These are phyloP conservation scores for Hydroisotoma schaefferi DNA, from an alignment of 2,888 invertebrate genomes.

Conservation along the genomic window DNA sequence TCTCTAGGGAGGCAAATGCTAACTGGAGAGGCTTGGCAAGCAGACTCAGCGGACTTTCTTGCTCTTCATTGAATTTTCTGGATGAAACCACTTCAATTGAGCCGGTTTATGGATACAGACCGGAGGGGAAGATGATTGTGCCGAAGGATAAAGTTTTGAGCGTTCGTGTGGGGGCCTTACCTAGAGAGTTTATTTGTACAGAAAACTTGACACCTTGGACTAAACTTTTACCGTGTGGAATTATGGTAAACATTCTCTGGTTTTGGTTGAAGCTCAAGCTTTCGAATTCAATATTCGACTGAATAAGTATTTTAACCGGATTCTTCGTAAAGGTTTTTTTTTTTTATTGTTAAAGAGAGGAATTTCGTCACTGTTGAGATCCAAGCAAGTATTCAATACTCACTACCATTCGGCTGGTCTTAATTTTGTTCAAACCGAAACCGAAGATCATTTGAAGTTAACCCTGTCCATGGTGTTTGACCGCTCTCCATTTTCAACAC, in stretches of 20 bases:
- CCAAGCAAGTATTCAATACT: constrained; percentile 85
- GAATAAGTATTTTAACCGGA: no score
- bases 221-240: constrained; percentile 91
- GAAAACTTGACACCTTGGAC: constrained; percentile 99
- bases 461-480: constrained; percentile 86
- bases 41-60: constrained; percentile 88
- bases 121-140: constrained; percentile 63
- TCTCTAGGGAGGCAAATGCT: constrained; percentile 64
- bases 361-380: constrained; percentile 80
- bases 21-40: constrained; percentile 87
- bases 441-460: constrained; percentile 75
- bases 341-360: constrained; percentile 61
- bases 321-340: constrained; percentile 2
- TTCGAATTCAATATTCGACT: no score
- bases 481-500: constrained; percentile 54
- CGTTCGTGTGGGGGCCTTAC: constrained; percentile 81
- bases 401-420: constrained; percentile 88
- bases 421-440: constrained; percentile 71
- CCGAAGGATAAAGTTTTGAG: constrained; percentile 51
- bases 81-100: constrained; percentile 76
- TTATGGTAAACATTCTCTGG: no score
- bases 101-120: constrained; percentile 79
- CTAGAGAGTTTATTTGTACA: constrained; percentile 94
- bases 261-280: no score
- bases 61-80: constrained; percentile 93